phyloP scores from a whole-genome alignment of 2,113 vertebrate species.

The Lepus europaeus region DNA sequence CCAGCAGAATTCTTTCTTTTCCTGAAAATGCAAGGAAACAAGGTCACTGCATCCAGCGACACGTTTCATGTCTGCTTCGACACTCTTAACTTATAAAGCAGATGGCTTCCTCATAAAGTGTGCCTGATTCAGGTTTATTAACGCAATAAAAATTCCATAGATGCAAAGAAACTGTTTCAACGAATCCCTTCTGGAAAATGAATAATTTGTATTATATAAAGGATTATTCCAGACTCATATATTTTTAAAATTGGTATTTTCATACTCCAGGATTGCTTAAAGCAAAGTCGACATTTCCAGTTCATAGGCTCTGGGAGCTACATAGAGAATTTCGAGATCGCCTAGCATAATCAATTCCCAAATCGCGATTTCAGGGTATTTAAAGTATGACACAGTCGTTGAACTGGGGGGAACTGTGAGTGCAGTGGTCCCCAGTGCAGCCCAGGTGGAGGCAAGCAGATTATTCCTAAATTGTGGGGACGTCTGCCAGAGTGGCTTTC shows the following conservation, averaged over 20 bases:
- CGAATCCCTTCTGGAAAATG: conserved; percentile 22
- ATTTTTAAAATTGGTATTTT: conserved; percentile 45
- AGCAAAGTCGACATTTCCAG: conserved; percentile 22
- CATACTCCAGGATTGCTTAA: background rate
- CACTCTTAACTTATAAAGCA: background rate
- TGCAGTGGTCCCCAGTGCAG: background rate
- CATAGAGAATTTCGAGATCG: background rate
- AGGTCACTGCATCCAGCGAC: background rate
- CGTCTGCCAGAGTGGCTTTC: background rate
- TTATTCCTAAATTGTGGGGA: background rate
- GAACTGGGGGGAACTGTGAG: background rate
- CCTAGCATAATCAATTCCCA: background rate
- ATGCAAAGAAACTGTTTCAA: conserved; percentile 8
- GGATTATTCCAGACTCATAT: background rate
- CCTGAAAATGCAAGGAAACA: background rate
- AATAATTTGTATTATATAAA: background rate
- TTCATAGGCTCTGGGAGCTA: conserved; percentile 19
- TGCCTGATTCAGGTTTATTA: background rate
- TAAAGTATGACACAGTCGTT: background rate
- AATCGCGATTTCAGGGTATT: background rate
- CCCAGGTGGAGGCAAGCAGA: background rate
- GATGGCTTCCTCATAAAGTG: background rate
- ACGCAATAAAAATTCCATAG: background rate
- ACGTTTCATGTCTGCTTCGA: background rate
- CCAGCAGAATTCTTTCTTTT: background rate